Evolutionary conservation across 2,888 invertebrate species (phyloP), one percentile per base, ranked within the genome.

Genomic region (Himalopsyche kuldschensis): DNA sequence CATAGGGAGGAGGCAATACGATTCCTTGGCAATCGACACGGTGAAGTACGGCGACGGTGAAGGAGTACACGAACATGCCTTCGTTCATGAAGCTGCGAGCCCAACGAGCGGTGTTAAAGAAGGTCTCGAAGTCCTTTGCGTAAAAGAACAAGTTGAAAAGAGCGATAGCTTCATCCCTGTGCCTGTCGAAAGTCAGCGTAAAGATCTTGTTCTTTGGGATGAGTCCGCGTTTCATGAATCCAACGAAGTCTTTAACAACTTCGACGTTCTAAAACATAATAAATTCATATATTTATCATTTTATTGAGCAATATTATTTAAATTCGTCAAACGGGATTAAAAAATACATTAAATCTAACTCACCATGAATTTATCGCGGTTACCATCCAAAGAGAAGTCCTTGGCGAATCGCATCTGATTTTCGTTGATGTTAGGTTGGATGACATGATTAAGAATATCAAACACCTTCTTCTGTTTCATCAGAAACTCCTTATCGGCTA

Each of bases 1-100:
- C 95, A 87, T 95, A 94, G n/a, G 93, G 91, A 2, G 95, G 93
- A 1, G 95, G 95, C 55, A 95, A 87, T 24, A 93, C 92, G 46
- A 95, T 88, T 79, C 92, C 91, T 78, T 90, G 89, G 81, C 92
- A 91, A 87, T 94, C 94, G 2, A 90, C 87, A 78, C 94, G 93
- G 87, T 94, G 94, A 30, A 93, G 87, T 8, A 93, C 88, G 55
- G 94, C 94, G 15, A 93, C 91, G 87, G 92, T 92, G 88, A 94
- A 90, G 5, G 93, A 91, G 87, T 95, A 94, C 4, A 93, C 88
- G 89, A 94, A 95, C 88, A 93, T 90, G 79, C 93, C 92, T 86
- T 93, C 93, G 89, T 95, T 95, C 32, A 94, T 88, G 87, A 92
- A 88, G 82, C 93, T 90, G 78, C 93, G 92, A 15, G 91, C 92